Conservation (phyloP, 2,797 vertebrate genomes). For the Falco novaeseelandiae region DNA sequence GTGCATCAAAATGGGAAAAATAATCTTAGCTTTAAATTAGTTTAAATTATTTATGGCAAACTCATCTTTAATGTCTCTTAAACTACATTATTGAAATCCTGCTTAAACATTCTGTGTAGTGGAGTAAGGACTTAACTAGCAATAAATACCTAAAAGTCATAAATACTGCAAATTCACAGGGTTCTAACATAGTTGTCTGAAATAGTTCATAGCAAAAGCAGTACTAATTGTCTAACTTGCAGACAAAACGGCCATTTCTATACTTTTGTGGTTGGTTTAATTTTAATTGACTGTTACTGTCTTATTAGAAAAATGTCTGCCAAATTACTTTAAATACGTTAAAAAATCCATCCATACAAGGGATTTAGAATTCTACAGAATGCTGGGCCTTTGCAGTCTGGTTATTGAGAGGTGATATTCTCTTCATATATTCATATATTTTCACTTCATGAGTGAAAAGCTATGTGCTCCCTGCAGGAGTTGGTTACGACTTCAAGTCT, state of each 20-base stretch:
- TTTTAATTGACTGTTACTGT: not conserved
- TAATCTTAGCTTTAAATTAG: not conserved
- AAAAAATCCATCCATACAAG: not conserved
- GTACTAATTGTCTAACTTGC: not conserved
- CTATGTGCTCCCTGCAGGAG: not conserved
- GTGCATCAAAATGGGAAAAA: not conserved
- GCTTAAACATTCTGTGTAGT: not conserved
- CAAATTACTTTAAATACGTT: not conserved
- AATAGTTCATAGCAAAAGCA: not conserved
- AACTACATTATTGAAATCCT: not conserved
- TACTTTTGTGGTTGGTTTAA: not conserved
- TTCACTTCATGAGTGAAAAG: not conserved
- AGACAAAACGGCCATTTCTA: not conserved
- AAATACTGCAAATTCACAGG: not conserved
- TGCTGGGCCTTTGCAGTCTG: not conserved
- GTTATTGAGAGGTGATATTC: not conserved
- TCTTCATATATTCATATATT: not conserved
- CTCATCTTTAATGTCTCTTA: not conserved
- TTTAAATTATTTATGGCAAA: not conserved
- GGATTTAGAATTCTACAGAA: not conserved
- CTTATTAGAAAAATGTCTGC: not conserved
- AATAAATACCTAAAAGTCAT: not conserved
- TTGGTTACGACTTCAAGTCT: not conserved
- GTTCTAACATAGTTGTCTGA: not conserved
- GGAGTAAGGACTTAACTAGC: not conserved